Evolutionary conservation across 2,797 vertebrate genomes (phyloP).

Genomic region (Scarus forsteni): DNA sequence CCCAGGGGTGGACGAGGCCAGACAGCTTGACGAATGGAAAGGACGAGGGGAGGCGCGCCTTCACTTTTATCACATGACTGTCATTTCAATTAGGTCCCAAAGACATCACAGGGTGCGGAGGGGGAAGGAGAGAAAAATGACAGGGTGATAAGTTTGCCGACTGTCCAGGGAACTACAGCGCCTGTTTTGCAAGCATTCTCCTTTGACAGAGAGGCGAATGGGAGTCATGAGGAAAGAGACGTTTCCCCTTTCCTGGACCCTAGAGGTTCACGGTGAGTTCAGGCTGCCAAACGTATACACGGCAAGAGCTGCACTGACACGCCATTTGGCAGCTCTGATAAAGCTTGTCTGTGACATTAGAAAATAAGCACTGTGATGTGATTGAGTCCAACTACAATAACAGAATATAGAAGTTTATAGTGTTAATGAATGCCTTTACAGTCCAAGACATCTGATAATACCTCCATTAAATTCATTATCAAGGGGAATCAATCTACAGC

Average conservation of each 20-base stretch:
- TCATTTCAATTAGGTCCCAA: slow-evolving; percentile 44
- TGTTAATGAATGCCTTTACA: slow-evolving; percentile 27
- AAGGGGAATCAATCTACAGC: slow-evolving; percentile 28
- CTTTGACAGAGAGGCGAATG: slow-evolving; percentile 62
- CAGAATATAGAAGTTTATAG: slow-evolving; percentile 28
- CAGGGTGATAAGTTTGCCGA: slow-evolving; percentile 68
- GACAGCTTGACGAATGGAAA: slow-evolving; percentile 66
- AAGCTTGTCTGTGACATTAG: slow-evolving; percentile 36
- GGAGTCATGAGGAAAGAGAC: slow-evolving; percentile 66
- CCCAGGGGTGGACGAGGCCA: slow-evolving; percentile 52
- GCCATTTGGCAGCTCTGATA: slow-evolving; percentile 55
- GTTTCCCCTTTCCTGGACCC: slow-evolving; percentile 68
- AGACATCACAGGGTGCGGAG: slow-evolving; percentile 37
- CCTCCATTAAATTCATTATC: slow-evolving; percentile 19
- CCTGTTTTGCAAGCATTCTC: slow-evolving; percentile 60
- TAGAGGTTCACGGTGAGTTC: slow-evolving; percentile 71
- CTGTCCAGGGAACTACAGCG: slow-evolving; percentile 50
- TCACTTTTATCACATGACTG: slow-evolving; percentile 60
- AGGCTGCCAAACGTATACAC: slow-evolving; percentile 53
- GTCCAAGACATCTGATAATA: slow-evolving; percentile 40
- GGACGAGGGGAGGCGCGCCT: slow-evolving; percentile 43
- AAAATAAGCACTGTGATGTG: slow-evolving; percentile 59
- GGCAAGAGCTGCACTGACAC: slow-evolving; percentile 49
- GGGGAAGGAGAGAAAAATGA: slow-evolving; percentile 12
- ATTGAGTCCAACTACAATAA: slow-evolving; percentile 34